Percentiles rank a stretch among this genome's conserved stretches.
Conservation (phyloP, 1,140 invertebrate genomes). For the Liolophura sinensis region DNA sequence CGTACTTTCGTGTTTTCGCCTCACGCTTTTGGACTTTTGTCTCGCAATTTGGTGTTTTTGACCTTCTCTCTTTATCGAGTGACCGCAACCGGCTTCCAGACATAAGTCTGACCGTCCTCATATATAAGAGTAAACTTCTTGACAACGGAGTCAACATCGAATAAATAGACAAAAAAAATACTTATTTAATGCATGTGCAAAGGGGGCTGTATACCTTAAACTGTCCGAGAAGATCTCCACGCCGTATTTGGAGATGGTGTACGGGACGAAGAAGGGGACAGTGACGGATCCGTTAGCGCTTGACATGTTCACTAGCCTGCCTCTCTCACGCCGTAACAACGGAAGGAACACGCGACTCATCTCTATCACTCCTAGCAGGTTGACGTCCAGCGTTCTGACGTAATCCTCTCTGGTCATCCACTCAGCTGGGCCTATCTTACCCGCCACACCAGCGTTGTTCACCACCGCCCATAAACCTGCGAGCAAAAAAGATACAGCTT, state of each 20-base stretch:
- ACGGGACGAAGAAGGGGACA: background rate
- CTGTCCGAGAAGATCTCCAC: slow-evolving; percentile 11
- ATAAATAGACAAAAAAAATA: too few relatives aligned
- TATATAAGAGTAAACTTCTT: too few relatives aligned
- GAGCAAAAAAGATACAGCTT: slow-evolving; percentile 2
- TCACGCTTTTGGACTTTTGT: too few relatives aligned
- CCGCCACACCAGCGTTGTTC: slow-evolving; percentile 17
- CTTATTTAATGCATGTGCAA: too few relatives aligned
- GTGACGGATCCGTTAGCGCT: slow-evolving; percentile 9
- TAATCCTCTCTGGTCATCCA: slow-evolving; percentile 7
- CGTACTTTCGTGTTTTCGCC: too few relatives aligned
- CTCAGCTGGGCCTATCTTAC: slow-evolving; percentile 6
- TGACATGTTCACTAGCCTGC: slow-evolving; percentile 15
- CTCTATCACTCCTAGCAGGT: slow-evolving; percentile 19
- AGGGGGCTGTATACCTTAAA: slow-evolving; percentile 12
- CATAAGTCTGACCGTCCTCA: too few relatives aligned
- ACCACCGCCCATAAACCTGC: slow-evolving; percentile 22
- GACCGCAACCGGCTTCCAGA: too few relatives aligned
- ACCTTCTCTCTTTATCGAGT: too few relatives aligned
- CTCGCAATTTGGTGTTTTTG: too few relatives aligned
- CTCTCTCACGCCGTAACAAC: slow-evolving; percentile 13
- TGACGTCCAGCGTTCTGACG: slow-evolving; percentile 6
- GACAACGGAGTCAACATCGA: too few relatives aligned
- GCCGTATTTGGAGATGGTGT: slow-evolving; percentile 9
- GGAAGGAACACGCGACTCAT: slow-evolving; percentile 18